Evolutionary conservation across 1,140 invertebrate species (phyloP).

Genomic region (Amphibalanus amphitrite): DNA sequence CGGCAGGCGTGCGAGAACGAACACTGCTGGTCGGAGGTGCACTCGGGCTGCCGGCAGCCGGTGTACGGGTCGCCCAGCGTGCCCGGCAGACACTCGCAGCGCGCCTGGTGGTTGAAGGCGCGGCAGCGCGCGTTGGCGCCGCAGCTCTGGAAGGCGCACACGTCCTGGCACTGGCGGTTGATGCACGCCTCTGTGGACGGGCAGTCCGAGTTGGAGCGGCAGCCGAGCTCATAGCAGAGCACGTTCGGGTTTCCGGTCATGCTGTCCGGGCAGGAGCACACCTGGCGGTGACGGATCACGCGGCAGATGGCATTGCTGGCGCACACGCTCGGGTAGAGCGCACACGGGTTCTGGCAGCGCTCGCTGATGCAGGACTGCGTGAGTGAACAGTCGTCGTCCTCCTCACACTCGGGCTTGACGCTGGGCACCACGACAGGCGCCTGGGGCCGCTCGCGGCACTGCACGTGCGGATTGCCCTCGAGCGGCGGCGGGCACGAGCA

Average conservation of each 20-base stretch:
- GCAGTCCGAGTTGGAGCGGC: constrained; percentile 67
- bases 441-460: constrained; percentile 17
- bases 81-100: constrained; percentile 18
- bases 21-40: constrained; percentile 49
- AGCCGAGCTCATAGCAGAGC: constrained; percentile 60
- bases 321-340: constrained; percentile 35
- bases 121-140: constrained; percentile 61
- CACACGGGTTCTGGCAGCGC: constrained; percentile 58
- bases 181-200: constrained; percentile 61
- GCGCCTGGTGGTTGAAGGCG: constrained; percentile 24
- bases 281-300: constrained; percentile 56
- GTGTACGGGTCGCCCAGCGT: constrained; percentile 54
- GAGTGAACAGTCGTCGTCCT: constrained; percentile 62
- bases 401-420: constrained; percentile 53
- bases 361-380: constrained; percentile 64
- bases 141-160: constrained; percentile 59
- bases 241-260: constrained; percentile 67
- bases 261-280: constrained; percentile 64
- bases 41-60: constrained; percentile 57
- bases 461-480: constrained; percentile 27
- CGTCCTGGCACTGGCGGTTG: constrained; percentile 61
- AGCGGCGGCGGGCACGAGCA: constrained; percentile 24
- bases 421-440: constrained; percentile 19
- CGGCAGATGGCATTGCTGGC: constrained; percentile 63
- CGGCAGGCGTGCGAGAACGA: constrained; percentile 56